Conservation (phyloP, 2,888 invertebrate species). For the Crematogaster levior region DNA sequence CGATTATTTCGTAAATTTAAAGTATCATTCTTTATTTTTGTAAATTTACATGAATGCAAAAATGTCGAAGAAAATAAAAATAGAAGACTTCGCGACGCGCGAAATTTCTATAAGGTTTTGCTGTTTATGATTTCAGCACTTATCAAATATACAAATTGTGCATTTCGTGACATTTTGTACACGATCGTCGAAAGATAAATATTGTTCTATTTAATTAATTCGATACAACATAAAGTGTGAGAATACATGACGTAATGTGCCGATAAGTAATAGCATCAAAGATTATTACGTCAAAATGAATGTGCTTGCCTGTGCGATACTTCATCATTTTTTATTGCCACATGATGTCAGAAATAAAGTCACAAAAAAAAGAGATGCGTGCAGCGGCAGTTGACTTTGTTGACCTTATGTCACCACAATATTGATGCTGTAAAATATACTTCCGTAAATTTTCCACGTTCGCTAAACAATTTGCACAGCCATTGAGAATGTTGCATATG, state of each 20-base stretch:
- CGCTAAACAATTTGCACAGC: slow-evolving; percentile 29
- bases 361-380: neutral
- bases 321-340: slow-evolving; percentile 21
- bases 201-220: neutral
- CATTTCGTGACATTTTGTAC: neutral
- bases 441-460: neutral
- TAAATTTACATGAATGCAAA: neutral
- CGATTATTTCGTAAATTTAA: neutral
- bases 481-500: neutral
- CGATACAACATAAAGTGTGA: neutral
- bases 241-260: neutral
- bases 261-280: neutral
- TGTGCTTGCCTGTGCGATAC: neutral
- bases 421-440: neutral
- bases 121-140: neutral
- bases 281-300: neutral
- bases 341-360: neutral
- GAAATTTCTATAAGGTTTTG: neutral
- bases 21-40: neutral
- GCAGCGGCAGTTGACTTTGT: neutral
- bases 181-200: neutral
- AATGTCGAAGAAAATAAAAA: no score
- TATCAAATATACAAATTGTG: neutral
- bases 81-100: neutral
- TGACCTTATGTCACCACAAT: neutral